Base-by-base conservation (phyloP, 92 coral and sea anemone species). In the Umimayanthus kanabou region DNA sequence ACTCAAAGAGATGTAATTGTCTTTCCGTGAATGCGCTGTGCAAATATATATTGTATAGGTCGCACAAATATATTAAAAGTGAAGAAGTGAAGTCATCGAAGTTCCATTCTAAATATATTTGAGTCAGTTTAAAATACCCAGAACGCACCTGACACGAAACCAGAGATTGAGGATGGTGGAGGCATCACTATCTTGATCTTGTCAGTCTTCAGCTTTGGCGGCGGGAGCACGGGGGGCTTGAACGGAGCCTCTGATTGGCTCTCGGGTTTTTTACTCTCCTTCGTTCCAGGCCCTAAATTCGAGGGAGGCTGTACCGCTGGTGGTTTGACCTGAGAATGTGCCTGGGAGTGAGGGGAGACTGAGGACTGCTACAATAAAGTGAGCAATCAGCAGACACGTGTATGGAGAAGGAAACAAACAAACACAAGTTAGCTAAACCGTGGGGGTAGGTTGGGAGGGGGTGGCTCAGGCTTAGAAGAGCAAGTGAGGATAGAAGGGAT, bases 321-420 rank as follows among this genome's bases (percentile, higher is more conserved):
- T 6, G 58, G 11, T 77, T 85, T 74, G 71, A 85, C 75, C 82
- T 85, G 80, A 65, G 77, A 55, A 70, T 83, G 79, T 90, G 89
- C 92, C 92, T 90, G 89, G 70, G 89, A 84, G 73, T 86, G 90
- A 87, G 80, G 92, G 84, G 79, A 86, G 90, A 92, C 89, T 92
- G 94, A 83, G 85, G 94, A 91, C 93, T 92, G 93, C 97, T 92
- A 92, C 89, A 94, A 92, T 79, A 94, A 94, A 94, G 91, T 85
- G 94, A 94, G 91, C 92, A 89, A 88, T 94, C 93, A 89, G 95
- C 97, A 94, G 94, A 87, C 91, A 90, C 77, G 87, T 87, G 92
- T 88, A 92, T 92, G 88, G 93, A 92, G 87, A 89, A 89, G 91
- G 87, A 88, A 75, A 86, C 80, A 88, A 83, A 89, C 84, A 88